phyloP scores from a whole-genome alignment of 30 jellyfish, hydroid and myxozoan species.

The Pelagia noctiluca region DNA sequence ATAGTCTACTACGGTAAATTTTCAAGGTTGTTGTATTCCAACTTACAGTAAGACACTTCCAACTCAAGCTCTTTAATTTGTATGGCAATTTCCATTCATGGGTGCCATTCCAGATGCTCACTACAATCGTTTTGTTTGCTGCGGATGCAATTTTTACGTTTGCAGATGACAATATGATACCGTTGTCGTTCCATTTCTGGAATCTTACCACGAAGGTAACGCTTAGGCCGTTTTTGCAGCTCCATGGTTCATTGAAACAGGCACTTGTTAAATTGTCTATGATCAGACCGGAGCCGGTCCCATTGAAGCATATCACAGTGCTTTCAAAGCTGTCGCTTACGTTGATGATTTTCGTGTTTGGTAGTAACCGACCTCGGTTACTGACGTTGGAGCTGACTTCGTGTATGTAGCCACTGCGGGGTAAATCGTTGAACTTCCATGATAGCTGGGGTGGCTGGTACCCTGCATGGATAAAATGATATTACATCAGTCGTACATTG shows the following conservation, averaged over 20 bases:
- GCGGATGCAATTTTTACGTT: slow-evolving; percentile 29
- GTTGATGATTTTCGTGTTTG: slow-evolving; percentile 9
- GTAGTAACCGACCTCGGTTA: slow-evolving; percentile 30
- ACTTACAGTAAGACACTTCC: slow-evolving; percentile 49
- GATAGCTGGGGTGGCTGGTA: no score
- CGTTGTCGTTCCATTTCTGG: slow-evolving; percentile 7
- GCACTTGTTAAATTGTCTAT: slow-evolving; percentile 30
- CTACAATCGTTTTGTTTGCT: not conserved
- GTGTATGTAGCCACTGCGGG: slow-evolving; percentile 16
- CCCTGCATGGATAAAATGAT: no score
- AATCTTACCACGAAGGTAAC: slow-evolving; percentile 20
- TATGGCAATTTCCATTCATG: slow-evolving; percentile 37
- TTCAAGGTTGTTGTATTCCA: slow-evolving; percentile 38
- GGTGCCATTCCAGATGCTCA: slow-evolving; percentile 46
- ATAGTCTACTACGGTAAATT: slow-evolving; percentile 1
- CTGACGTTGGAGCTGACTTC: slow-evolving; percentile 25
- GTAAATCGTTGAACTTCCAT: no score
- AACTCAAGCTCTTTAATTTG: not conserved
- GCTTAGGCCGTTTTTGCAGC: slow-evolving; percentile 41
- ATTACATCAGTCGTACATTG: no score
- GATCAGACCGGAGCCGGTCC: slow-evolving; percentile 42
- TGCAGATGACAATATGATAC: slow-evolving; percentile 35
- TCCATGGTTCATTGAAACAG: slow-evolving; percentile 30
- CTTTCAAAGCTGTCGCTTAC: no score
- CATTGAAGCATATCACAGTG: slow-evolving; percentile 24